Percentiles rank a stretch among this genome's conserved stretches.
Conservation (phyloP, 2,888 invertebrate genomes). For the Pristionchus entomophagus region DNA sequence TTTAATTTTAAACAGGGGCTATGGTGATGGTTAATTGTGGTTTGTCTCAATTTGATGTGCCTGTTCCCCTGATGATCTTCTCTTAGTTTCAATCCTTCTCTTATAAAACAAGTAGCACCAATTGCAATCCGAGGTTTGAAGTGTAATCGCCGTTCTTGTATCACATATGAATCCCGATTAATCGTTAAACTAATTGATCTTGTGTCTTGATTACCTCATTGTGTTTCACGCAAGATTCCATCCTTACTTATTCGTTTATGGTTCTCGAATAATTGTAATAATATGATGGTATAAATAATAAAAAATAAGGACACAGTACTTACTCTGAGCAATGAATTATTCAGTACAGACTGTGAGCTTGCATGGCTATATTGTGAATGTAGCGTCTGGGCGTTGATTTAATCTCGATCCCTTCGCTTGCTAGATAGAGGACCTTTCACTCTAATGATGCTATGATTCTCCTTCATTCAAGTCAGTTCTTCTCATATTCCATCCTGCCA, state of each 20-base stretch:
- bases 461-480: neutral
- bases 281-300: neutral
- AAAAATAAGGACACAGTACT: neutral
- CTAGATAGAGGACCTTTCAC: neutral
- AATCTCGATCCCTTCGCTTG: neutral
- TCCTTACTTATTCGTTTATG: neutral
- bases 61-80: neutral
- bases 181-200: neutral
- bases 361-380: conserved; percentile 4
- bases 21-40: neutral
- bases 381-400: neutral
- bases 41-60: neutral
- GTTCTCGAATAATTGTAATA: conserved; percentile 6
- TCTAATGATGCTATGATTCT: neutral
- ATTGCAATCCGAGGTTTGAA: neutral
- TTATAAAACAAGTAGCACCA: conserved; percentile 6
- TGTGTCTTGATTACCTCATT: conserved; percentile 29
- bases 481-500: neutral
- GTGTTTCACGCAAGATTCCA: conserved; percentile 8
- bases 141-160: neutral
- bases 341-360: neutral
- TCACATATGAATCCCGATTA: conserved; percentile 29
- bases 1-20: neutral
- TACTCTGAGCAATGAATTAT: neutral
- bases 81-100: neutral